phyloP scores from a whole-genome alignment of 2,888 invertebrate species.

The Asteroscopus sphinx region DNA sequence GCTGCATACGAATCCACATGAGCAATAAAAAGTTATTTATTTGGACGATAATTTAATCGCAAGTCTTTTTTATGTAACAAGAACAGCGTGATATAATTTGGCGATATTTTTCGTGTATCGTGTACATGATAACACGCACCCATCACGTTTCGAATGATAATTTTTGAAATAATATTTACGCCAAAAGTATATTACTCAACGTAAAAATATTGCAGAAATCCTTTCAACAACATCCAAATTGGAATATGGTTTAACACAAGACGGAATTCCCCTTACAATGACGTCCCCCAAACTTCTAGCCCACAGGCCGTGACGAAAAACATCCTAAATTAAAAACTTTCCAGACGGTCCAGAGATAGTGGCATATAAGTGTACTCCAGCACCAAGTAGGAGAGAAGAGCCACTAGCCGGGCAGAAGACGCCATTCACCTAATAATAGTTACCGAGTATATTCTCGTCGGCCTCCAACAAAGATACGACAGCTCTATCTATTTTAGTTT shows the following conservation, averaged over 20 bases:
- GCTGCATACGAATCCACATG: slow-evolving; percentile 20
- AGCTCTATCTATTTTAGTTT: slow-evolving; percentile 80
- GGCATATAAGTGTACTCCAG: slow-evolving; percentile 49
- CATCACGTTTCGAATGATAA: slow-evolving; percentile 1
- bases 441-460: slow-evolving; percentile 75
- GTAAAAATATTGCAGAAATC: too few relatives aligned
- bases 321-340: slow-evolving; percentile 42
- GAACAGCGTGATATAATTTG: slow-evolving; percentile 10
- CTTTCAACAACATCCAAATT: too few relatives aligned
- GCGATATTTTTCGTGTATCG: slow-evolving; percentile 6
- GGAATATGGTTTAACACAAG: too few relatives aligned
- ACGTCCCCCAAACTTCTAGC: too few relatives aligned
- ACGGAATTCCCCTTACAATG: too few relatives aligned
- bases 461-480: slow-evolving; percentile 83
- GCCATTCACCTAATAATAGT: slow-evolving; percentile 79
- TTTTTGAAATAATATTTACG: neutral
- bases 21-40: slow-evolving; percentile 35
- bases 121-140: slow-evolving; percentile 11
- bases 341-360: slow-evolving; percentile 37
- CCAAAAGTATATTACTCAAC: neutral
- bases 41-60: slow-evolving; percentile 23
- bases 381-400: slow-evolving; percentile 51
- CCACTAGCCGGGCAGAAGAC: slow-evolving; percentile 60
- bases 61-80: slow-evolving; percentile 12
- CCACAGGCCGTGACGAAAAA: too few relatives aligned